phyloP scores from a whole-genome alignment of 2,797 vertebrate genomes.

The Lophotriccus pileatus region DNA sequence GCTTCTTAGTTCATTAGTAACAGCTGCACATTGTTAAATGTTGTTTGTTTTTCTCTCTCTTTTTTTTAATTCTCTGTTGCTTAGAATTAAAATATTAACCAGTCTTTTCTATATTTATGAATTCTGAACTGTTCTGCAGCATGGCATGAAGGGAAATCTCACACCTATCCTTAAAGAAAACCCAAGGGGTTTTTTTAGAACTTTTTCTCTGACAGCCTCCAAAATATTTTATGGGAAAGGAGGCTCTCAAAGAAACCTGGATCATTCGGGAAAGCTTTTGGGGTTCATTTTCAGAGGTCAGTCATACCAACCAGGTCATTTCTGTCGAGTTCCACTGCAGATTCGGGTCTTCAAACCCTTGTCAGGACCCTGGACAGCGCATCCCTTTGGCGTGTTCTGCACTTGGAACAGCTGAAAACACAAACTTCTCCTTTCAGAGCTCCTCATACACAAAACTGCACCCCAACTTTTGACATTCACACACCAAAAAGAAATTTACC shows the following conservation, averaged over 20 bases:
- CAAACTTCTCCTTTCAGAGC: not conserved
- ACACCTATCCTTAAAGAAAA: not conserved
- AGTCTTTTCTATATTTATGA: slow-evolving; percentile 14
- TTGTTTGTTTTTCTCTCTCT: not conserved
- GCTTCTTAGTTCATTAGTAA: slow-evolving; percentile 38
- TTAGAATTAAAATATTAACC: slow-evolving; percentile 44
- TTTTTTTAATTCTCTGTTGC: not conserved
- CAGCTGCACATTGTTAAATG: slow-evolving; percentile 43
- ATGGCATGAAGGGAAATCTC: not conserved
- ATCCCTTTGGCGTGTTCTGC: accelerated
- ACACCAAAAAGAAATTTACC: not conserved
- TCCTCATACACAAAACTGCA: not conserved
- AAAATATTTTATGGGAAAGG: not conserved
- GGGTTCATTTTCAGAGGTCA: not conserved
- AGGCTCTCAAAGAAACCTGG: not conserved
- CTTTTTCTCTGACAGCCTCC: not conserved
- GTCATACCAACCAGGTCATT: accelerated
- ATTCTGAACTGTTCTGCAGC: not conserved
- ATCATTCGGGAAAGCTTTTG: not conserved
- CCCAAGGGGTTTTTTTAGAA: not conserved
- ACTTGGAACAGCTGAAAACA: not conserved
- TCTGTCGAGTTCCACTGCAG: accelerated
- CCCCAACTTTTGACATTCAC: accelerated
- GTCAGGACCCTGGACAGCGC: not conserved
- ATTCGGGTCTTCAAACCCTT: accelerated